Conservation (phyloP, 2,888 invertebrate species). For the Ditula angustiorana region DNA sequence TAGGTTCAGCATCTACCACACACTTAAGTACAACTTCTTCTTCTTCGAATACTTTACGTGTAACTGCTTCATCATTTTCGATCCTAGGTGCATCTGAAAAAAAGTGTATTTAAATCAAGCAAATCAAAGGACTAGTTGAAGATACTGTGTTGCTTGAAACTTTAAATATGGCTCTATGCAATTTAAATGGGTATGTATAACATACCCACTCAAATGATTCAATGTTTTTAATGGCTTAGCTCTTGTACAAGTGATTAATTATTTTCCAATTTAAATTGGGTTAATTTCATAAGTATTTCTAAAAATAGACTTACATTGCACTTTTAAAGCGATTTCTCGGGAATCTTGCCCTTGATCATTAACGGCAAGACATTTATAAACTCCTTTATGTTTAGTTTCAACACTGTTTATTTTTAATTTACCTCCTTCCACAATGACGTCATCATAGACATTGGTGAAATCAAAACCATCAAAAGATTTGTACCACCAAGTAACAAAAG, state of each 20-base stretch:
- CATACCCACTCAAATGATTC: too few relatives aligned
- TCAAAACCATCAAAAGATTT: slow-evolving; percentile 51
- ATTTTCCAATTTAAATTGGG: too few relatives aligned
- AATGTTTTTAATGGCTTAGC: too few relatives aligned
- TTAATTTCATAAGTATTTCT: not conserved
- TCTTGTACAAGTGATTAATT: too few relatives aligned
- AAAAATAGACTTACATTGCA: slow-evolving; percentile 65
- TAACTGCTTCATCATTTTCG: slow-evolving; percentile 46
- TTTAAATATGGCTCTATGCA: too few relatives aligned
- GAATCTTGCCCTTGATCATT: slow-evolving; percentile 61
- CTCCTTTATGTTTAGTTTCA: slow-evolving; percentile 56
- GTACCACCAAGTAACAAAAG: slow-evolving; percentile 63
- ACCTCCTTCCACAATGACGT: slow-evolving; percentile 49
- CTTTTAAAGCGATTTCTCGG: slow-evolving; percentile 55
- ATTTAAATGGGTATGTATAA: too few relatives aligned
- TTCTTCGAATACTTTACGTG: slow-evolving; percentile 54
- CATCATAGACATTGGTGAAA: slow-evolving; percentile 55
- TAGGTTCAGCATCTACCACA: slow-evolving; percentile 64
- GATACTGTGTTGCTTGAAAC: too few relatives aligned
- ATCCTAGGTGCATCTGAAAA: slow-evolving; percentile 67
- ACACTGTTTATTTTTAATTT: slow-evolving; percentile 57
- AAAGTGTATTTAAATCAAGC: too few relatives aligned
- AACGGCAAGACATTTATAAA: slow-evolving; percentile 63
- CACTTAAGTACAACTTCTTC: slow-evolving; percentile 60
- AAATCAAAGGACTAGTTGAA: too few relatives aligned